phyloP scores from a whole-genome alignment of 2,888 invertebrate species.

The Hipparchia semele region DNA sequence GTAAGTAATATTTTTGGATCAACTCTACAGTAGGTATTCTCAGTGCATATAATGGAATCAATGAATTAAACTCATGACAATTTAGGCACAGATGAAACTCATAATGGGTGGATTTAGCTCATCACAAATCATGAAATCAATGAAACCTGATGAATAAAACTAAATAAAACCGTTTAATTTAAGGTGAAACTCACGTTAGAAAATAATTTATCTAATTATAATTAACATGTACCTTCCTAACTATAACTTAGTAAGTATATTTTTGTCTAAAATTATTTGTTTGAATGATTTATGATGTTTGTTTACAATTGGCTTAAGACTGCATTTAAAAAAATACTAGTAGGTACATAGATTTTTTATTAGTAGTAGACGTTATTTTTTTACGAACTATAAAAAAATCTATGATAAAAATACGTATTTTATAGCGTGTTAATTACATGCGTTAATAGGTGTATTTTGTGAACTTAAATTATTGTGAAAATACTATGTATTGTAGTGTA shows the following conservation, averaged over 20 bases:
- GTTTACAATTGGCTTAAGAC: not conserved
- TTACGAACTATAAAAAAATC: no score
- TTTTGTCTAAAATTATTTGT: not conserved
- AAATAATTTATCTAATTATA: not conserved
- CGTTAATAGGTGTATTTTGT: slow-evolving; percentile 24
- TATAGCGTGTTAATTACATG: not conserved
- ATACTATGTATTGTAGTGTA: not conserved
- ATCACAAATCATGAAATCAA: not conserved
- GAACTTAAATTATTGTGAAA: slow-evolving; percentile 12
- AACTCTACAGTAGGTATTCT: not conserved
- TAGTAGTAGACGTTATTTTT: no score
- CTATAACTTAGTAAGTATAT: not conserved
- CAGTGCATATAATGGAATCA: not conserved
- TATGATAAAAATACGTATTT: no score
- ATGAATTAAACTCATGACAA: not conserved
- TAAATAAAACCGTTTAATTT: not conserved
- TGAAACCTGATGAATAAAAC: not conserved
- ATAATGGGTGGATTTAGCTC: not conserved
- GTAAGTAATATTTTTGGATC: slow-evolving; percentile 1
- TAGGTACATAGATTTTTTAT: no score
- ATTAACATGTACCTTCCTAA: not conserved
- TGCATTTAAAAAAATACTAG: slow-evolving; percentile 1
- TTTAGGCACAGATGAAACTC: not conserved
- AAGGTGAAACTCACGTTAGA: not conserved
- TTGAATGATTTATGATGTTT: not conserved